Evolutionary conservation across 2,113 vertebrate genomes (phyloP).

Genomic region (Myotis davidii): DNA sequence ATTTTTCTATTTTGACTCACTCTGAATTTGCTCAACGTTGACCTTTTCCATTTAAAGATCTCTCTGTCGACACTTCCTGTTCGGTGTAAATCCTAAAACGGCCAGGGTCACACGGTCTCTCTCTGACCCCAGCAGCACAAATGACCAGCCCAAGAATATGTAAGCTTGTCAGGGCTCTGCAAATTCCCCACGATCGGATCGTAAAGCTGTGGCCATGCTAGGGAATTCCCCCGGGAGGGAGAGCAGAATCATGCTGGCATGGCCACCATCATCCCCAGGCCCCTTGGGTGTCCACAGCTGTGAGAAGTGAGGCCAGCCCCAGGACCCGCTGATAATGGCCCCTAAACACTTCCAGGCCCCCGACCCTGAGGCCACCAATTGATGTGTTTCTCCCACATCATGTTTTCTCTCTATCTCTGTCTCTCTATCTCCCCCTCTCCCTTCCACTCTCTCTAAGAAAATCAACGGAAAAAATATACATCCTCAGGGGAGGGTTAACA

Average conservation of each 20-base stretch:
- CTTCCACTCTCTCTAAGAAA: too few relatives aligned
- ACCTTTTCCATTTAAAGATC: not conserved
- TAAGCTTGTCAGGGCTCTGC: not conserved
- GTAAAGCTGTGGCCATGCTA: not conserved
- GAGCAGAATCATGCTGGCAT: not conserved
- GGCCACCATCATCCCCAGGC: not conserved
- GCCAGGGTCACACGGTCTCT: not conserved
- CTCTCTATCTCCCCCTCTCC: too few relatives aligned
- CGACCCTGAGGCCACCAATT: too few relatives aligned
- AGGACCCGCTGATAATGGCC: not conserved
- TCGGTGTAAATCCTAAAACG: not conserved
- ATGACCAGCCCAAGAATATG: not conserved
- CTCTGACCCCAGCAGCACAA: not conserved
- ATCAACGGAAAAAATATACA: too few relatives aligned
- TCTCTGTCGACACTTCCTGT: not conserved
- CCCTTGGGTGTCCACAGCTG: not conserved
- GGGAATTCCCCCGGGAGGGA: not conserved
- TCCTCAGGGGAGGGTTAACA: too few relatives aligned
- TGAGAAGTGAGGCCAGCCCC: not conserved
- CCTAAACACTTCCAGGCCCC: not conserved
- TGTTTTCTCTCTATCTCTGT: too few relatives aligned
- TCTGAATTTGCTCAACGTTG: not conserved
- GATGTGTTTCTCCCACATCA: too few relatives aligned
- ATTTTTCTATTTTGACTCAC: not conserved
- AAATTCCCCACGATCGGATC: not conserved